phyloP scores from a whole-genome alignment of 2,797 vertebrate species.

The Pseudomugil gertrudae region DNA sequence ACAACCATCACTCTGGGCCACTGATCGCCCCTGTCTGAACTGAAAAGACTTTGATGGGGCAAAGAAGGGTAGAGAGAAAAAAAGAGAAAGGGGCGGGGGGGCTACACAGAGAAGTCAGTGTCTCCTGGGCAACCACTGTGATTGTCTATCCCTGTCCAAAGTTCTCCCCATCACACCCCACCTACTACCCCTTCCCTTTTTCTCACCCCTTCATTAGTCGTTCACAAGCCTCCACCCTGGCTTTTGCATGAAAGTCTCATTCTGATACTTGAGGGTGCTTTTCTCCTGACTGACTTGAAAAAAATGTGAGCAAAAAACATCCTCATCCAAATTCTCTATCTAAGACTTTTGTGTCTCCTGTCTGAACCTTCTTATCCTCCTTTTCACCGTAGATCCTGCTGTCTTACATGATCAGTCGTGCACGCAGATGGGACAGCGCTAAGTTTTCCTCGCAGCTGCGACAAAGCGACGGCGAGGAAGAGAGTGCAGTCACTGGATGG shows the following conservation, averaged over 20 bases:
- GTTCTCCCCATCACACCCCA: conserved; percentile 80
- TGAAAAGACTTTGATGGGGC: conserved; percentile 83
- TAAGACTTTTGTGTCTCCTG: conserved; percentile 45
- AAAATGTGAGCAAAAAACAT: conserved; percentile 50
- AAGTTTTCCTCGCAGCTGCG: conserved; percentile 28
- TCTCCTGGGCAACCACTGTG: conserved; percentile 84
- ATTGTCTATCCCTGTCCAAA: conserved; percentile 81
- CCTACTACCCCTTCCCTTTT: conserved; percentile 72
- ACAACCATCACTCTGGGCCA: conserved; percentile 85
- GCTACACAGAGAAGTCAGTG: conserved; percentile 80
- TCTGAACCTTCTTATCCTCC: conserved; percentile 41
- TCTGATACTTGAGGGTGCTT: conserved; percentile 64
- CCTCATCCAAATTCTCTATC: conserved; percentile 50
- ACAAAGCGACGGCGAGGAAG: conserved; percentile 42
- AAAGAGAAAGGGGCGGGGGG: conserved; percentile 47
- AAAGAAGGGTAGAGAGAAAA: conserved; percentile 60
- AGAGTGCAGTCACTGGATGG: conserved; percentile 53
- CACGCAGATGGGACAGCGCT: conserved; percentile 39
- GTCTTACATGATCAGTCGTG: conserved; percentile 51
- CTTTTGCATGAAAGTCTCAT: conserved; percentile 71
- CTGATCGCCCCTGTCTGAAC: conserved; percentile 80
- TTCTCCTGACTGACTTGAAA: conserved; percentile 56
- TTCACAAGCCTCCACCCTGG: conserved; percentile 73
- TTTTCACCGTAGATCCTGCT: conserved; percentile 34
- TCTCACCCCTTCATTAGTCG: conserved; percentile 71